These are phyloP conservation scores for Scrobipalpa atriplicella DNA, from an alignment of 2,888 invertebrate species.

Conservation along the genomic window DNA sequence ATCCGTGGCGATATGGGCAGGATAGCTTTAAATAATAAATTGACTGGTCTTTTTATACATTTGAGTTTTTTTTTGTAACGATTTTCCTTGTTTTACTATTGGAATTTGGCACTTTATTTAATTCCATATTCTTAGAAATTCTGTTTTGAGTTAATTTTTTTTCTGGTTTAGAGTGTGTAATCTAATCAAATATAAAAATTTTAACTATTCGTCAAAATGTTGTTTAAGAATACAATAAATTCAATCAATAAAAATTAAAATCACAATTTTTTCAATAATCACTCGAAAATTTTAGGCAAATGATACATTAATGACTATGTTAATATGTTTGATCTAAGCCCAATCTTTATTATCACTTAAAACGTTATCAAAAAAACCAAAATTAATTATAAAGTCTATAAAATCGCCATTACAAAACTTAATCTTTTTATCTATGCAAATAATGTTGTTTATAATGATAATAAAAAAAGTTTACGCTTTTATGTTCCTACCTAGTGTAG, in stretches of 20 bases:
- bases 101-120: neutral
- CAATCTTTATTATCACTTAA: neutral
- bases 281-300: neutral
- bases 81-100: no score
- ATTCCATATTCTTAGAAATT: neutral
- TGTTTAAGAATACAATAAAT: no score
- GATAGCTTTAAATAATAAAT: constrained; percentile 2
- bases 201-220: no score
- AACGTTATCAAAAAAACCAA: constrained; percentile 33
- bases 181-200: no score
- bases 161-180: no score
- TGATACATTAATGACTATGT: neutral
- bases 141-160: no score
- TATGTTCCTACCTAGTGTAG: no score
- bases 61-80: neutral
- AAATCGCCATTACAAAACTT: constrained; percentile 45
- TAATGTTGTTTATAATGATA: constrained; percentile 29
- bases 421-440: constrained; percentile 44
- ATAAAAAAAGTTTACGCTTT: neutral
- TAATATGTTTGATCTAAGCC: neutral
- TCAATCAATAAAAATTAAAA: neutral
- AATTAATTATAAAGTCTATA: constrained; percentile 43
- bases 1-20: constrained; percentile 19
- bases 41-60: neutral
- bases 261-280: neutral